phyloP scores from a whole-genome alignment of 1,140 invertebrate genomes.

The Hetaerina americana region DNA sequence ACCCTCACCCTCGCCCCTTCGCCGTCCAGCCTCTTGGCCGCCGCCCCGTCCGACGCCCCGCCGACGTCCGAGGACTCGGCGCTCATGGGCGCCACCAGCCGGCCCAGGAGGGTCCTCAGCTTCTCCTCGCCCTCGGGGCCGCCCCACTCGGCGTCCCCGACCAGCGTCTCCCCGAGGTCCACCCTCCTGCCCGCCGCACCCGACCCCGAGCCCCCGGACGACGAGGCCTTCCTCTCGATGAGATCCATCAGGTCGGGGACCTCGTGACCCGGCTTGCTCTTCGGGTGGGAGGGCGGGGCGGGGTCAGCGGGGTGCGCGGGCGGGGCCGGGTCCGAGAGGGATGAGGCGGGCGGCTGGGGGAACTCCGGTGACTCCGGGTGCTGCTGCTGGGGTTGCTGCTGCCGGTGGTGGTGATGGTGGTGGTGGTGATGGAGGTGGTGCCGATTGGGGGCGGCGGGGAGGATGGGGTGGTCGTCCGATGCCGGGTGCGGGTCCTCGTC shows the following conservation, averaged over 20 bases:
- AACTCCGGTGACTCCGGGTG: neutral
- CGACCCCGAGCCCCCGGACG: neutral
- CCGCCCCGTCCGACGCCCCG: constrained; percentile 26
- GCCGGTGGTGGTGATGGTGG: constrained; percentile 2
- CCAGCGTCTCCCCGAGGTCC: neutral
- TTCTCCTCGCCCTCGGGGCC: neutral
- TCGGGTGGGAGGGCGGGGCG: too few species aligned
- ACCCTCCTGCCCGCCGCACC: neutral
- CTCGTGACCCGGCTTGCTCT: constrained; percentile 5
- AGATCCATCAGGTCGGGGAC: constrained; percentile 15
- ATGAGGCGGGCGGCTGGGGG: neutral
- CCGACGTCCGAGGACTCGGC: constrained; percentile 20
- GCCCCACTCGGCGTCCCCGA: neutral
- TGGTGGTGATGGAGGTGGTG: neutral
- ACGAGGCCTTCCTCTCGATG: constrained; percentile 7
- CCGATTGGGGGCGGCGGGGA: neutral
- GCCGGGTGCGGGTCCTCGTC: neutral
- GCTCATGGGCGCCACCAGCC: constrained; percentile 13
- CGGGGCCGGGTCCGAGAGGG: neutral
- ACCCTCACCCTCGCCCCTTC: constrained; percentile 6
- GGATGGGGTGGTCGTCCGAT: neutral
- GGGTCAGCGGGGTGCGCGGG: neutral
- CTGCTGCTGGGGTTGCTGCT: too few species aligned
- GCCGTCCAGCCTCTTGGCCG: constrained; percentile 28
- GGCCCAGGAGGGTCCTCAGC: neutral